Base-by-base conservation (phyloP, 2,797 vertebrate species). In the Myripristis jacobus region DNA sequence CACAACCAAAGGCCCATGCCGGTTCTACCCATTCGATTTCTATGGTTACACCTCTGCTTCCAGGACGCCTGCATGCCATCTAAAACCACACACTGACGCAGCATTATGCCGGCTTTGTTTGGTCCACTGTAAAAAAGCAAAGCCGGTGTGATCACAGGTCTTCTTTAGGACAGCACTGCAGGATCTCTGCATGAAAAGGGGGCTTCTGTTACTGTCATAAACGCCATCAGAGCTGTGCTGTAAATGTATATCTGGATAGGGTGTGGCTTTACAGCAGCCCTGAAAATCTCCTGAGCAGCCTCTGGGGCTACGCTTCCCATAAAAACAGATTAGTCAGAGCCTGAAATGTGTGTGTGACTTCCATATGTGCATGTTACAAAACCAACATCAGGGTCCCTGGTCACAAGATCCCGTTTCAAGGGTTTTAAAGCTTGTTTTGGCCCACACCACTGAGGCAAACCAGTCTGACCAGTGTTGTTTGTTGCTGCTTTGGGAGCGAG, bases 381-480 rank as follows among this genome's bases (percentile, higher is more conserved):
- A 25, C 36, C 12, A 27, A 8, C 36, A 24, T 29, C 8, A 38
- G 16, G 7, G 47, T 52, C 46, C 25, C 6, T 3, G 50, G 55
- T 59, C 59, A 50, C 41, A 34, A 24, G 41, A 48, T 21, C 13
- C 22, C 21, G 34, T 70, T 66, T 57, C 41, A 24, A 59, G 41
- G 72, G 46, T 31, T 18, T 6, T 31, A 31, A 9, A 27, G 57
- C 69, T 77, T 83, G 77, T 83, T 85, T n/a, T 77, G 67, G 29
- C 55, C 54, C 79, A 75, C 82, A 75, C 1, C 4, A 1, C 53
- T 27, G 16, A 29, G 58, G 22, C 29, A 86, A 89, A 92, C 92
- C 89, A 84, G 92, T 91, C 59, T 0, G 66, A 91, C 89, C 70
- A 71, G 82, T 58, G 52, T 38, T 41, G 7, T 1, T 54, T 47